A percentile compares a stretch with the other conserved stretches of the same genome.
Evolutionary conservation across 2,113 vertebrate genomes (phyloP).

Genomic region (Spermophilus dauricus): DNA sequence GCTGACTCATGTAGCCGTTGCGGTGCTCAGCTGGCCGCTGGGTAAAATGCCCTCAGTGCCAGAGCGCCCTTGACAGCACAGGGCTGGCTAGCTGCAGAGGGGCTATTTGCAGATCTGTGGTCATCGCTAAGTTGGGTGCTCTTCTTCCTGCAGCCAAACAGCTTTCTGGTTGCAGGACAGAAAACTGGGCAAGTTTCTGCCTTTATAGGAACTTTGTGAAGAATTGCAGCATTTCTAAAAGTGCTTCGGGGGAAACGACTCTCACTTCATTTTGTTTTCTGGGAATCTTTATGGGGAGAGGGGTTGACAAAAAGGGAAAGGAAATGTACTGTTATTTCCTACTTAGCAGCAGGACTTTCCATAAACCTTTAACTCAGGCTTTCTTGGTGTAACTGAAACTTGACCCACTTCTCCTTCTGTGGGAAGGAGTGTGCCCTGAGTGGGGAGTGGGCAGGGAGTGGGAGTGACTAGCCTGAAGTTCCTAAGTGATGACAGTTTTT

Average conservation of each 20-base stretch:
- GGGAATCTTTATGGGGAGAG: background rate
- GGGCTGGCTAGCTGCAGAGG: constrained; percentile 32
- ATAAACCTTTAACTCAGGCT: background rate
- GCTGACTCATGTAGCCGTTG: constrained; percentile 91
- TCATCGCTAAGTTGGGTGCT: constrained; percentile 78
- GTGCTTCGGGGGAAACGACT: constrained; percentile 9
- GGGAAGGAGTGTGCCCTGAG: background rate
- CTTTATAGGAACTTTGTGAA: background rate
- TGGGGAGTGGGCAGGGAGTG: background rate
- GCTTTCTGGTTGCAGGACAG: constrained; percentile 13
- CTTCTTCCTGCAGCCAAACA: constrained; percentile 61
- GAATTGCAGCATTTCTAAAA: constrained; percentile 34
- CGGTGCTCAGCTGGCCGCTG: constrained; percentile 83
- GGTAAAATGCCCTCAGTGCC: constrained; percentile 82
- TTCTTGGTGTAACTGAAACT: constrained; percentile 45
- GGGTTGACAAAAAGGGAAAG: background rate
- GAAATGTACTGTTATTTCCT: background rate
- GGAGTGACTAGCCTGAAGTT: background rate
- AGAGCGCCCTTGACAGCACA: constrained; percentile 71
- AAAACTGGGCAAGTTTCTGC: background rate
- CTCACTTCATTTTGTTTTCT: constrained; percentile 41
- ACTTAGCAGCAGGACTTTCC: background rate
- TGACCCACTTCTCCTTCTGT: constrained; percentile 57
- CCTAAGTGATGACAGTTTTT: constrained; percentile 56
- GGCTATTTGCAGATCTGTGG: constrained; percentile 84